A percentile compares a stretch with the other conserved stretches of the same genome.
These are phyloP conservation scores for Diglossa cyanea DNA, from an alignment of 2,797 vertebrate genomes.

Conservation along the genomic window DNA sequence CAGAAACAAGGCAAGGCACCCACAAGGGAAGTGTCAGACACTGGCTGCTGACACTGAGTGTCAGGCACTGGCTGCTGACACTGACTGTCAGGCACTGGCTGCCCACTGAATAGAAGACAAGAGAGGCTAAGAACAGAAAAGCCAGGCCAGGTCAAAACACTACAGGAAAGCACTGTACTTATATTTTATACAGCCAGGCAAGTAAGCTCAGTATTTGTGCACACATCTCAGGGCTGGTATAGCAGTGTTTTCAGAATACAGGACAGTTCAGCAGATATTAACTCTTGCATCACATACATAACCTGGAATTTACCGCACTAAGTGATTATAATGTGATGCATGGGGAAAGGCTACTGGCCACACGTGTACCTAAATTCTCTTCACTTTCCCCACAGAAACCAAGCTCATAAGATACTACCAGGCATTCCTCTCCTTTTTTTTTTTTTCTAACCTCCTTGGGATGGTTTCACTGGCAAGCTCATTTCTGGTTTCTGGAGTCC, in stretches of 20 bases:
- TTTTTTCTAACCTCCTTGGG: slow-evolving; percentile 86
- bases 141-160: neutral
- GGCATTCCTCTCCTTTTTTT: neutral
- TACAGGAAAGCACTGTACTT: neutral
- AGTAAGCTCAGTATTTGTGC: neutral
- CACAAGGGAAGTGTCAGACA: accelerated
- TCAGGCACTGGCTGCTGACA: neutral
- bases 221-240: neutral
- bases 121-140: neutral
- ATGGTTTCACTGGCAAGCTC: slow-evolving; percentile 88
- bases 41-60: neutral
- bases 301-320: neutral
- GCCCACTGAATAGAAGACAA: neutral
- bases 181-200: neutral
- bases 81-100: neutral
- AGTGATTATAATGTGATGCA: neutral
- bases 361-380: neutral
- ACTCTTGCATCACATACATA: neutral
- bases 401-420: neutral
- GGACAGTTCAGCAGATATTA: neutral
- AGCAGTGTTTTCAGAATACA: neutral
- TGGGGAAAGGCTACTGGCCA: neutral
- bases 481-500: slow-evolving; percentile 87
- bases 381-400: neutral
- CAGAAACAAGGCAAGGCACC: neutral